Evolutionary conservation across 2,113 vertebrate species (phyloP).

Genomic region (Phoenicopterus ruber): DNA sequence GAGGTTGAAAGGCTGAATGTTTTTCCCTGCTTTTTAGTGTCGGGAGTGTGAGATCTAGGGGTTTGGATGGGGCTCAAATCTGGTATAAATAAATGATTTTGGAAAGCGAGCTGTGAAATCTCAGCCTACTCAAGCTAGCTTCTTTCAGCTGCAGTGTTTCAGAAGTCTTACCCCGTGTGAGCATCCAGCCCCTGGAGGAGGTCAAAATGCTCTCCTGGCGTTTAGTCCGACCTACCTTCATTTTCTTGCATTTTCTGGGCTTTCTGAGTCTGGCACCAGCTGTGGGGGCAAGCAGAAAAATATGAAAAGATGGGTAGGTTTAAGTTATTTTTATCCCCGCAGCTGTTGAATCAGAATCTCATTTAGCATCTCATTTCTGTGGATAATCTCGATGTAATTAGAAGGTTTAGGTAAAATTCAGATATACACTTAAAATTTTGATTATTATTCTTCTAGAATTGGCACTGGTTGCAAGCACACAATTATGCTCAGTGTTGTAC

Average conservation of each 20-base stretch:
- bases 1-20: background rate
- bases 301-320: background rate
- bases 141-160: background rate
- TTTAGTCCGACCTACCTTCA: background rate
- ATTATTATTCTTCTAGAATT: background rate
- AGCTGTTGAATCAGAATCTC: background rate
- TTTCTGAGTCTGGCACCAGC: background rate
- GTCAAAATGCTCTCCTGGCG: background rate
- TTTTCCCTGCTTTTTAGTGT: background rate
- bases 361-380: background rate
- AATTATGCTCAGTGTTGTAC: background rate
- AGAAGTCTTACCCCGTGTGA: background rate
- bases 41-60: background rate
- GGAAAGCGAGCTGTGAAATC: background rate
- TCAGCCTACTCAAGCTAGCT: background rate
- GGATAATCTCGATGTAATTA: background rate
- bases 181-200: background rate
- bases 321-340: constrained; percentile 21
- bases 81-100: background rate
- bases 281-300: background rate
- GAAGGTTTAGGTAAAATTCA: background rate
- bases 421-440: background rate
- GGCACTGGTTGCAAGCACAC: background rate
- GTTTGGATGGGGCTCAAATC: background rate
- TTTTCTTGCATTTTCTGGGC: background rate